Conservation (phyloP, 1,140 invertebrate genomes). For the Nautilus pompilius region DNA sequence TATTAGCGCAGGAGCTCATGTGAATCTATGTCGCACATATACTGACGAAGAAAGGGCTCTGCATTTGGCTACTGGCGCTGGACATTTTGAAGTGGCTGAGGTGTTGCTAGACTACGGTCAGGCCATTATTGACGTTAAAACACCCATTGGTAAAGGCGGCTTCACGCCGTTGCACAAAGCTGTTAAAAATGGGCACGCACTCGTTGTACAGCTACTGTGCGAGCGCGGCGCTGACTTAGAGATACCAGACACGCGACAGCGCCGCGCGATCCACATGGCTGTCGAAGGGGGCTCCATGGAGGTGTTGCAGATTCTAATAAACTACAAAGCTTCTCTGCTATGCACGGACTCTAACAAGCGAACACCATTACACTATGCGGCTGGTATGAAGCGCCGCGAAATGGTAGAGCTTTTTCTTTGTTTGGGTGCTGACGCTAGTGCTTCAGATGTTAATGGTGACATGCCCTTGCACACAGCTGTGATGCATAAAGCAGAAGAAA, state of each 20-base stretch:
- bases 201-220: constrained; percentile 6
- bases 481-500: not conserved
- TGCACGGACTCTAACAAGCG: not conserved
- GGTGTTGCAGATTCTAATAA: not conserved
- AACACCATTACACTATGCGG: constrained; percentile 2
- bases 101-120: constrained; percentile 2
- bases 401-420: constrained; percentile 3
- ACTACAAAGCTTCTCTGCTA: not conserved
- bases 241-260: not conserved
- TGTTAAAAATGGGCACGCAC: not conserved
- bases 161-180: constrained; percentile 7
- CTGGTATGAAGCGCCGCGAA: not conserved
- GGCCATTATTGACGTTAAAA: constrained; percentile 1
- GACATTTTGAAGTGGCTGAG: not conserved
- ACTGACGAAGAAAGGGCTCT: constrained; percentile 3
- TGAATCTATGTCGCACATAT: constrained; percentile 4
- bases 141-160: not conserved
- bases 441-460: not conserved
- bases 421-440: not conserved
- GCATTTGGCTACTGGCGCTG: constrained; percentile 1
- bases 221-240: not conserved
- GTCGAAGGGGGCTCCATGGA: not conserved
- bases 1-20: constrained; percentile 6
- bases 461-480: constrained; percentile 1
- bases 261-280: not conserved